Base-by-base conservation (phyloP, 2,113 vertebrate species). In the Labeo catla region DNA sequence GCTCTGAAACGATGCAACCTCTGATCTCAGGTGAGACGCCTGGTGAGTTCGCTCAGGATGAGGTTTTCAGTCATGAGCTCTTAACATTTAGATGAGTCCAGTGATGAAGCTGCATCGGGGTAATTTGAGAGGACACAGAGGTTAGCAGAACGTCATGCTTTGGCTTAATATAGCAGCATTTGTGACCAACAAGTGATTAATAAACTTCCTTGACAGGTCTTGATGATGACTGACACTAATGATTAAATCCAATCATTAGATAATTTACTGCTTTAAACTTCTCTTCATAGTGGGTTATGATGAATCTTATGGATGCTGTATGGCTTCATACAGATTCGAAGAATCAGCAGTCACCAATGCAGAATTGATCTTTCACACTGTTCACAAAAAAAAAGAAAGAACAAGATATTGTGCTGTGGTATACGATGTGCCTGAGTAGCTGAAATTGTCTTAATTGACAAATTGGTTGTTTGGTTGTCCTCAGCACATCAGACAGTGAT, bases 401-500 rank as follows among this genome's bases (percentile, higher is more conserved):
- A 1, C 15, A 54, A 1, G 61, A 49, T 7, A 49, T 36, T 63
- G 21, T 23, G 52, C 68, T 76, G 52, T 12, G 52, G 12, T 81
- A 77, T 73, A 57, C 0, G 8, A 36, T 85, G 59, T 68, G 2
- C 57, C 84, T 65, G 45, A 74, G 36, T 10, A 16, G 34, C 50
- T 47, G n/a, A 83, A 43, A 76, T 43, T 23, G 65, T 59, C 36
- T 19, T 80, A 88, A 86, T 76, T 76, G 70, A 39, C 72, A 86
- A 88, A 86, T 83, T 52, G 61, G 16, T 21, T 49, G 21, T 85
- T 85, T 70, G 61, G 10, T 54, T 54, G n/a, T 79, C 65, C 49
- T 61, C 47, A 65, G 36, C 16, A 47, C n/a, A 61, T 23, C 57
- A 47, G 54, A 16, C 6, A 23, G 34, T 86, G 77, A 59, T 28